Conservation (phyloP, 2,113 vertebrate genomes). For the Pachypanchax playfairii region DNA sequence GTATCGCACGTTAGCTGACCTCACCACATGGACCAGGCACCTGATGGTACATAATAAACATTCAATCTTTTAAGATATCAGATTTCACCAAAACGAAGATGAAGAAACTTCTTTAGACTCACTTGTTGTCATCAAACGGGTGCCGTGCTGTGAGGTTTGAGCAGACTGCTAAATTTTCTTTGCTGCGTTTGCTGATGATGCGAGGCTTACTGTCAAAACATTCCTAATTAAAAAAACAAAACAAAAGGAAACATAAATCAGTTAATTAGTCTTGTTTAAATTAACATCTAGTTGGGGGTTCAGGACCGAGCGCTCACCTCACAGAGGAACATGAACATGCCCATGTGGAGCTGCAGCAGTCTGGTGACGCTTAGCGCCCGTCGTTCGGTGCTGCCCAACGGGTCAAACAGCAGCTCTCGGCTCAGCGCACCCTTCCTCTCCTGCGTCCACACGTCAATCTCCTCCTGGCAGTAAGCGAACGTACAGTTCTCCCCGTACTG, state of each 20-base stretch:
- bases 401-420: constrained; percentile 96
- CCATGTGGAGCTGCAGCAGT: constrained; percentile 96
- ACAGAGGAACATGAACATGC: constrained; percentile 99
- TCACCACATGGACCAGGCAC: constrained; percentile 97
- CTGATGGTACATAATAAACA: too few species aligned
- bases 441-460: constrained; percentile 98
- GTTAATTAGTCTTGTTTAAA: background rate
- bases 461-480: constrained; percentile 98
- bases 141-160: constrained; percentile 96
- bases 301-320: constrained; percentile 82
- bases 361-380: constrained; percentile 92
- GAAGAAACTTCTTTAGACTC: constrained; percentile 58
- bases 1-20: constrained; percentile 94
- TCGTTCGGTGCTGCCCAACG: constrained; percentile 89
- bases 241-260: background rate
- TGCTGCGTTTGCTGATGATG: constrained; percentile 97
- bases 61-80: too few species aligned
- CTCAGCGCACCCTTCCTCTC: constrained; percentile 97
- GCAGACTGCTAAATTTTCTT: constrained; percentile 92
- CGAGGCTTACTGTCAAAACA: constrained; percentile 99
- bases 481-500: constrained; percentile 99
- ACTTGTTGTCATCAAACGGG: constrained; percentile 97
- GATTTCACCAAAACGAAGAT: background rate
- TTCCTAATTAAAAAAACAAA: constrained; percentile 80
- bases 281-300: rapidly evolving